Evolutionary conservation across 2,113 vertebrate species (phyloP).

Genomic region (Merops nubicus): DNA sequence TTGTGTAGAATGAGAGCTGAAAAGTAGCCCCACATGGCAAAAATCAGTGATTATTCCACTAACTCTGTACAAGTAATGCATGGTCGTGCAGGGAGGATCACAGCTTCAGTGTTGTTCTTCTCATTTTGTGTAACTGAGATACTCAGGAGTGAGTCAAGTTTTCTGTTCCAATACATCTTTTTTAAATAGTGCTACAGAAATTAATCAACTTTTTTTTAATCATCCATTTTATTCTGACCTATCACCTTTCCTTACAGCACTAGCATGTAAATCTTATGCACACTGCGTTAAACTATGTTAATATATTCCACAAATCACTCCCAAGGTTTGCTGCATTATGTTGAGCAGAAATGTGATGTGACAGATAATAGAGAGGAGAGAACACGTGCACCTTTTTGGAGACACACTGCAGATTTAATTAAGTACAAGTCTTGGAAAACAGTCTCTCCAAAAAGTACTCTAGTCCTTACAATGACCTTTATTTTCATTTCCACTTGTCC

Average conservation of each 20-base stretch:
- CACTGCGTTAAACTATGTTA: not conserved
- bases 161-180: not conserved
- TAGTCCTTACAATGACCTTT: not conserved
- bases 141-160: not conserved
- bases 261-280: slow-evolving; percentile 24
- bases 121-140: not conserved
- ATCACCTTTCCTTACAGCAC: not conserved
- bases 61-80: fast-evolving
- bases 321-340: slow-evolving; percentile 8
- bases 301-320: slow-evolving; percentile 51
- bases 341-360: slow-evolving; percentile 44
- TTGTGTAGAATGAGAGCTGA: not conserved
- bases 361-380: slow-evolving; percentile 9
- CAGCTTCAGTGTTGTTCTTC: not conserved
- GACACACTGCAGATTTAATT: not conserved
- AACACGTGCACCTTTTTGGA: not conserved
- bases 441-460: not conserved
- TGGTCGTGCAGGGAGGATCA: not conserved
- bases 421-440: not conserved
- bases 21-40: not conserved
- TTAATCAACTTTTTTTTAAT: slow-evolving; percentile 11
- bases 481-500: not conserved
- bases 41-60: not conserved
- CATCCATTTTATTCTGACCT: slow-evolving; percentile 38
- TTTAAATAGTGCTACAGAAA: not conserved